Evolutionary conservation across 2,888 invertebrate genomes (phyloP).

Genomic region (Rhingia rostrata): DNA sequence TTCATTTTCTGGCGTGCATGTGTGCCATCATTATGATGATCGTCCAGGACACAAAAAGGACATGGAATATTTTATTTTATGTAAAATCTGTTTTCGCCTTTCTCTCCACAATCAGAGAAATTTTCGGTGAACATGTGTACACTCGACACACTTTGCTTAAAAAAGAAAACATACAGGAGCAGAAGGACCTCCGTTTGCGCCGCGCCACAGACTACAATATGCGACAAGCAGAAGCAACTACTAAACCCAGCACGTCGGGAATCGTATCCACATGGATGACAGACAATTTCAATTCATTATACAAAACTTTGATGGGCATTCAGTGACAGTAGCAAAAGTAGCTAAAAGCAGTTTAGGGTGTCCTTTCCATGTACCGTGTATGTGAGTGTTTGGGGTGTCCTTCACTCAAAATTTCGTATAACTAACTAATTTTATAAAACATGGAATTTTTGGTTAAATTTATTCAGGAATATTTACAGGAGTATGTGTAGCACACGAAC

Average conservation of each 20-base stretch:
- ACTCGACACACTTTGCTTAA: neutral
- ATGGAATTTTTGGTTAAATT: conserved; percentile 63
- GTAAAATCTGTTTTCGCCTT: conserved; percentile 44
- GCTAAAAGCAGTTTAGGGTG: neutral
- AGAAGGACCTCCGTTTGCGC: neutral
- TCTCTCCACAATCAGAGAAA: conserved; percentile 54
- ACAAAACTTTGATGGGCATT: conserved; percentile 53
- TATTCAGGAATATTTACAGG: conserved; percentile 52
- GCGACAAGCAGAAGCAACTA: conserved; percentile 13
- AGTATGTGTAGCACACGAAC: conserved; percentile 44
- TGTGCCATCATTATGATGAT: conserved; percentile 19
- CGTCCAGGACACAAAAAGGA: conserved; percentile 4
- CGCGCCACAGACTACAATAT: conserved; percentile 34
- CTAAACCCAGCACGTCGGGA: conserved; percentile 27
- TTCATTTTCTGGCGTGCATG: neutral
- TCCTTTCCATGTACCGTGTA: neutral
- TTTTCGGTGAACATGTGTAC: conserved; percentile 44
- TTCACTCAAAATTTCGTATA: conserved; percentile 48
- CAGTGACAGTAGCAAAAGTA: conserved; percentile 19
- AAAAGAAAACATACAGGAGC: neutral
- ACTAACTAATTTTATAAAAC: conserved; percentile 67
- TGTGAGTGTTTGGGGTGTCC: conserved; percentile 12
- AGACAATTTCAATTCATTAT: conserved; percentile 66
- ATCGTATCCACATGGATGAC: conserved; percentile 29
- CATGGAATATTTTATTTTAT: conserved; percentile 47